phyloP scores from a whole-genome alignment of 2,888 invertebrate genomes.

The Sarcophaga variegata region DNA sequence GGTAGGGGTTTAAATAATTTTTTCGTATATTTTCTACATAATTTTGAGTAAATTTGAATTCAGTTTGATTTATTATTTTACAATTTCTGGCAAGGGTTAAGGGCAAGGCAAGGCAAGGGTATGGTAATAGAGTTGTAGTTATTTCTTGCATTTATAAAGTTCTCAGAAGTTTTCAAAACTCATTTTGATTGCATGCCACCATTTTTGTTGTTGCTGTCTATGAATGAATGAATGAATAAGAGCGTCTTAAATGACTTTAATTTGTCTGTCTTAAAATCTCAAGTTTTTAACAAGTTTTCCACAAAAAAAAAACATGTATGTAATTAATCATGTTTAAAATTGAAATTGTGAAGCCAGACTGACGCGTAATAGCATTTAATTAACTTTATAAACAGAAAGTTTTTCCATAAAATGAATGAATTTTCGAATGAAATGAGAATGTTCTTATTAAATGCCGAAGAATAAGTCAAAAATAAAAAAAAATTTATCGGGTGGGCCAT shows the following conservation, averaged over 20 bases:
- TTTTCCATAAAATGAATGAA: no score
- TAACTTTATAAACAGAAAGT: no score
- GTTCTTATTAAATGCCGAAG: no score
- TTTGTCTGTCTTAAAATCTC: not conserved
- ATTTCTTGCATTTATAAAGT: no score
- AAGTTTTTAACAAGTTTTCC: not conserved
- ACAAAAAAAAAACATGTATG: no score
- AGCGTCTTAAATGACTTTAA: not conserved
- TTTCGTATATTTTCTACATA: no score
- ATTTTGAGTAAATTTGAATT: not conserved
- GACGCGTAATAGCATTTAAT: no score
- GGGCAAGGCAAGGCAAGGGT: not conserved
- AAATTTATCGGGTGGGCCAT: no score
- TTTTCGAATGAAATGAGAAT: no score
- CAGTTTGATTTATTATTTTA: constrained; percentile 8
- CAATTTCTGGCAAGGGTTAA: not conserved
- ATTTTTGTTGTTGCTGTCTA: not conserved
- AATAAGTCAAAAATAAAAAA: no score
- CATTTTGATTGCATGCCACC: not conserved
- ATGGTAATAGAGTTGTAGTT: not conserved
- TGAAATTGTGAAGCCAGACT: no score
- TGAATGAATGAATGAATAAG: not conserved
- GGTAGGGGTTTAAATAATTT: not conserved
- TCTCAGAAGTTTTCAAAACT: not conserved
- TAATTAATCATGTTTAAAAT: not conserved